Evolutionary conservation across 1,140 invertebrate genomes (phyloP).

Genomic region (Plodia interpunctella): DNA sequence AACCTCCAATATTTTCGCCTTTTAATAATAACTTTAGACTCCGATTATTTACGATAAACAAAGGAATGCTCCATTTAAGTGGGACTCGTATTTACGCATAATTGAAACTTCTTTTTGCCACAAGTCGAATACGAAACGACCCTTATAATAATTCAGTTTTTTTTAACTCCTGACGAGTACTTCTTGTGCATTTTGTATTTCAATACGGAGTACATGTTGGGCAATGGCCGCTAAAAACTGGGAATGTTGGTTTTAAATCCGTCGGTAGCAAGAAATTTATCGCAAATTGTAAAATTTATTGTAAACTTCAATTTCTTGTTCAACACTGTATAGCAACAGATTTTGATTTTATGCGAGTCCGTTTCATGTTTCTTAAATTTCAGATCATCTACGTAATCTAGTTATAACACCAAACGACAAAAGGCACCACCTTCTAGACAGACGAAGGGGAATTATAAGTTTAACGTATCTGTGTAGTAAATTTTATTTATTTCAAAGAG

Average conservation of each 20-base stretch:
- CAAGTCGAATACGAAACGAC: constrained; percentile 58
- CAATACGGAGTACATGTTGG: neutral
- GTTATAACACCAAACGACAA: too few relatives aligned
- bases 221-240: neutral
- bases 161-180: constrained; percentile 28
- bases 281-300: constrained; percentile 2
- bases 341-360: neutral
- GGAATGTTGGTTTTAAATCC: constrained; percentile 2
- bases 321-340: neutral
- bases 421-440: too few relatives aligned
- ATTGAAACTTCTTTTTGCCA: constrained; percentile 64
- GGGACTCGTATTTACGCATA: constrained; percentile 62
- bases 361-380: too few relatives aligned
- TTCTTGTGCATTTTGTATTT: constrained; percentile 6
- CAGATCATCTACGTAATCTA: too few relatives aligned
- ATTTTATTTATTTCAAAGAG: too few relatives aligned
- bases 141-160: constrained; percentile 54
- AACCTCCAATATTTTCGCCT: too few relatives aligned
- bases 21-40: neutral
- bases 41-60: neutral
- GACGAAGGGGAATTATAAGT: too few relatives aligned
- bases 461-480: too few relatives aligned
- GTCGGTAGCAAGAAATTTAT: constrained; percentile 1
- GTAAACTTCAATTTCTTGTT: neutral
- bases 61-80: constrained; percentile 42